Percentiles rank a stretch among this genome's conserved stretches.
Evolutionary conservation across 2,113 vertebrate species (phyloP).

Genomic region (Onychostoma macrolepis): DNA sequence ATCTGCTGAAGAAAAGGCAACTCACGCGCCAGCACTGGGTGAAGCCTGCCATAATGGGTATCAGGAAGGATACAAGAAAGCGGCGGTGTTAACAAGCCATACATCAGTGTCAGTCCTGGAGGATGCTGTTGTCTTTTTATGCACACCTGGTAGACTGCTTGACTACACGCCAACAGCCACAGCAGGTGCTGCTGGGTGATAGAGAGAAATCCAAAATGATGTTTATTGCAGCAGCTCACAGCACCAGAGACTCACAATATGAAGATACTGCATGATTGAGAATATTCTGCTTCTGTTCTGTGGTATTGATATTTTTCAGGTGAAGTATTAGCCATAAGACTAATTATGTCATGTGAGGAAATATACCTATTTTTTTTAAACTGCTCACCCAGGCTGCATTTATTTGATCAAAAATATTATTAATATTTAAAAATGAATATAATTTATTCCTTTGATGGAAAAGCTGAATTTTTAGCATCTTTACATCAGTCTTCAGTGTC

Average conservation of each 20-base stretch:
- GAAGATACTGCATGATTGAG: not conserved
- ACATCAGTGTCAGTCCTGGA: slow-evolving; percentile 36
- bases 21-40: slow-evolving; percentile 72
- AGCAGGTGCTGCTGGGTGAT: slow-evolving; percentile 24
- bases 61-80: slow-evolving; percentile 38
- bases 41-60: slow-evolving; percentile 76
- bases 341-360: not conserved
- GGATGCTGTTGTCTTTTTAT: slow-evolving; percentile 48
- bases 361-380: not conserved
- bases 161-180: not conserved
- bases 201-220: slow-evolving; percentile 31
- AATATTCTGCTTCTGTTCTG: not conserved
- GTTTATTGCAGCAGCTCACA: slow-evolving; percentile 29
- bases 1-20: slow-evolving; percentile 87
- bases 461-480: no score
- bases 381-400: not conserved
- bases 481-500: no score
- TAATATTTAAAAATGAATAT: no score
- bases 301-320: not conserved
- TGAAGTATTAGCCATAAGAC: not conserved
- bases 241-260: not conserved
- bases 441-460: no score
- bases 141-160: slow-evolving; percentile 27
- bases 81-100: slow-evolving; percentile 14
- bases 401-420: not conserved